Conservation (phyloP, 1,140 invertebrate genomes). For the Agrypnia vestita region DNA sequence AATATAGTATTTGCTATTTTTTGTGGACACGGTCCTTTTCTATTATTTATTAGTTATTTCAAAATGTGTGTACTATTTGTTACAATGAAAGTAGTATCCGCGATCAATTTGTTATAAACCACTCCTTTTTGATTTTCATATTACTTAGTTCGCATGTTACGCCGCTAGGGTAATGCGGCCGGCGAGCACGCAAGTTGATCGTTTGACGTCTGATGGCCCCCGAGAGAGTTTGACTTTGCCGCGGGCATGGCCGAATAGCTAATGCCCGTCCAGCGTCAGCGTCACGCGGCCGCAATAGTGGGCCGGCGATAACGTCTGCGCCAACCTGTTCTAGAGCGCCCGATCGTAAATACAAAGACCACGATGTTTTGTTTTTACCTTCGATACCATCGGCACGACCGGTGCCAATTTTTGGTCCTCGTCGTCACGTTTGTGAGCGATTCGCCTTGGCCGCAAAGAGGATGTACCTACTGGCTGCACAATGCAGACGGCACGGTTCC, state of each 20-base stretch:
- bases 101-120: too few relatives aligned
- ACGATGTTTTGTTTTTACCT: not conserved
- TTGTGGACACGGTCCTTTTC: too few relatives aligned
- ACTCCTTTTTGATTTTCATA: too few relatives aligned
- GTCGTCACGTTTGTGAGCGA: not conserved
- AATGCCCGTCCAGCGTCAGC: not conserved
- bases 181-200: not conserved
- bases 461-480: not conserved
- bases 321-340: not conserved
- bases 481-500: not conserved
- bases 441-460: slow-evolving; percentile 6
- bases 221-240: slow-evolving; percentile 14
- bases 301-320: not conserved
- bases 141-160: too few relatives aligned
- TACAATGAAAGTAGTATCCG: too few relatives aligned
- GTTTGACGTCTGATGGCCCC: not conserved
- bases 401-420: not conserved
- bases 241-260: slow-evolving; percentile 11
- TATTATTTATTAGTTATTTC: too few relatives aligned
- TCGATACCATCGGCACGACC: not conserved
- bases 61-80: too few relatives aligned
- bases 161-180: too few relatives aligned
- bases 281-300: not conserved
- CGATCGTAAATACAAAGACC: not conserved
- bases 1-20: too few relatives aligned